Evolutionary conservation across 2,888 invertebrate genomes (phyloP).

Genomic region (Drosophila nr. fundita): DNA sequence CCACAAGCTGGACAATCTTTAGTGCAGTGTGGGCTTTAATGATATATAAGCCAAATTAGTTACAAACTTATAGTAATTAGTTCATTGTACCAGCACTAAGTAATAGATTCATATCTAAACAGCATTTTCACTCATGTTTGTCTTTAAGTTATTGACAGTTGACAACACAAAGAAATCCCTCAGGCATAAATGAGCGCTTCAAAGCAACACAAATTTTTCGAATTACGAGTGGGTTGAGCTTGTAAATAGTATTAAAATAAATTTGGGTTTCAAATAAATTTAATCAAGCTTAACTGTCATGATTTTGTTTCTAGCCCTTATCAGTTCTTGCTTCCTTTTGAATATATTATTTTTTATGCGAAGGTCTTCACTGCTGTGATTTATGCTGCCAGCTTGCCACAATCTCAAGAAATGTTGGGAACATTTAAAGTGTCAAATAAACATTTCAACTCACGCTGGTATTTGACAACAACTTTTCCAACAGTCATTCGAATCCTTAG

Average conservation of each 20-base stretch:
- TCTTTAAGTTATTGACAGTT: not conserved
- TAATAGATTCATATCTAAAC: not conserved
- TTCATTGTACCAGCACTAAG: not conserved
- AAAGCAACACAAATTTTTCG: not conserved
- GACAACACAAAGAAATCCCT: not conserved
- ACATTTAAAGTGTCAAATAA: not conserved
- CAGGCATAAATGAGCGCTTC: not conserved
- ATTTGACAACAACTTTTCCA: not conserved
- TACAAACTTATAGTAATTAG: conserved; percentile 3
- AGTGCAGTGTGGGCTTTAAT: conserved; percentile 29
- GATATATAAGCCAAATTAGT: conserved; percentile 4
- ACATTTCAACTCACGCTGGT: not conserved
- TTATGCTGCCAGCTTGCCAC: not conserved
- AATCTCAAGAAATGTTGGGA: not conserved
- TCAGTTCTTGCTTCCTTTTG: not conserved
- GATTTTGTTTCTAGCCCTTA: not conserved
- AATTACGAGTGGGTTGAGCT: too few species aligned
- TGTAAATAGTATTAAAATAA: not conserved
- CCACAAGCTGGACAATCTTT: conserved; percentile 17
- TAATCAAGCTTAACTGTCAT: not conserved
- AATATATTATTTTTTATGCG: not conserved
- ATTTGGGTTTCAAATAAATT: not conserved
- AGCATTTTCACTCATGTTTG: not conserved
- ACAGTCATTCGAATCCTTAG: not conserved
- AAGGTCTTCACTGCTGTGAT: not conserved